Conservation (phyloP, 2,113 vertebrate species). For the Turdus rufiventris region DNA sequence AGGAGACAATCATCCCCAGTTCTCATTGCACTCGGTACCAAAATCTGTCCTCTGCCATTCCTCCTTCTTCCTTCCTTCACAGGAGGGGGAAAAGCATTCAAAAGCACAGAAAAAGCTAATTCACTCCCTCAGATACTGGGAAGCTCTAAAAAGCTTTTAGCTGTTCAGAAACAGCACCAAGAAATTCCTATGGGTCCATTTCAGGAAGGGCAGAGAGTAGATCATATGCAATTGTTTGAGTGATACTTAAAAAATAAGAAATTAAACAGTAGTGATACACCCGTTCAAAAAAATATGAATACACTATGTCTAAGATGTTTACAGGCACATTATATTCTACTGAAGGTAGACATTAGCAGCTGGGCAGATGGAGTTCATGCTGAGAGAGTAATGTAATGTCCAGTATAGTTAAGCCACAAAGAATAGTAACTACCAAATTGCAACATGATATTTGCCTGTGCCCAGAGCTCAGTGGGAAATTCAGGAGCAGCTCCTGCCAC, state of each 20-base stretch:
- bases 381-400: background rate
- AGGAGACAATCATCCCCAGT: background rate
- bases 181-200: background rate
- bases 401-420: background rate
- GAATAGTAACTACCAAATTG: background rate
- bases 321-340: background rate
- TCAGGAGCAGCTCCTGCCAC: background rate
- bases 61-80: background rate
- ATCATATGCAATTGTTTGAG: background rate
- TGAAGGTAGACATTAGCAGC: background rate
- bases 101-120: background rate
- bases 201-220: background rate
- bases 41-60: background rate
- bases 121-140: background rate
- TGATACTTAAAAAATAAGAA: no score
- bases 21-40: background rate
- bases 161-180: background rate
- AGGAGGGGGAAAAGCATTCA: background rate
- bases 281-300: background rate
- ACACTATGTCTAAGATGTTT: background rate
- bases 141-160: background rate
- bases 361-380: background rate
- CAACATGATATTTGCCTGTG: background rate
- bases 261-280: background rate
- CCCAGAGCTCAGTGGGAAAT: background rate